Conservation (phyloP, 1,140 invertebrate species). For the Drosophila baimaii region DNA sequence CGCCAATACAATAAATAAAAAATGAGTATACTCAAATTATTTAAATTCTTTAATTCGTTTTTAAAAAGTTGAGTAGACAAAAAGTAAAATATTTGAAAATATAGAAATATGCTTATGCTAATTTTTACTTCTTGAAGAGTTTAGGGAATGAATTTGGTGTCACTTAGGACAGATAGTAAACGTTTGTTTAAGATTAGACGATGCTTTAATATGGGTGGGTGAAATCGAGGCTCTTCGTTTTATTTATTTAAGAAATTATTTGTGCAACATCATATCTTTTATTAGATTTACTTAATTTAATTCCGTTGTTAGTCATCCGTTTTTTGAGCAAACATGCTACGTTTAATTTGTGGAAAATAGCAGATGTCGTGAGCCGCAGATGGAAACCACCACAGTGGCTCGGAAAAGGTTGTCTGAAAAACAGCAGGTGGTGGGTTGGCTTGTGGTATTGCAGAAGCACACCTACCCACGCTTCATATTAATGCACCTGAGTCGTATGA, state of each 20-base stretch:
- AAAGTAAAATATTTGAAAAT: too few species aligned
- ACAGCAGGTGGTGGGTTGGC: background rate
- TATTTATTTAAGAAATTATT: background rate
- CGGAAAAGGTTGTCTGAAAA: background rate
- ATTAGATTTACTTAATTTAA: conserved; percentile 39
- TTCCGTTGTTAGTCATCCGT: background rate
- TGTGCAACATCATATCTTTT: background rate
- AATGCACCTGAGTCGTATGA: conserved; percentile 26
- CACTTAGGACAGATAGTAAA: background rate
- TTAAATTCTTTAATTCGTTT: too few species aligned
- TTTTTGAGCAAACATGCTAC: conserved; percentile 15
- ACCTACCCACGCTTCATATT: conserved; percentile 4
- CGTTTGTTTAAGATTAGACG: background rate
- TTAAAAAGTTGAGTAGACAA: too few species aligned
- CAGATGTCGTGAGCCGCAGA: conserved; percentile 37
- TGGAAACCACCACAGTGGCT: conserved; percentile 9
- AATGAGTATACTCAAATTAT: too few species aligned
- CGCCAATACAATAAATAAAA: too few species aligned
- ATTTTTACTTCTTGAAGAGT: too few species aligned
- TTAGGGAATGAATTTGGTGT: background rate
- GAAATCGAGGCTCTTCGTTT: background rate
- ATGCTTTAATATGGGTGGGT: background rate
- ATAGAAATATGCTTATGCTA: too few species aligned
- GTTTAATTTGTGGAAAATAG: conserved; percentile 50
- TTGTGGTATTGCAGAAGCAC: background rate